These are phyloP conservation scores for Eupithecia exiguata DNA, from an alignment of 2,888 invertebrate genomes.

Conservation along the genomic window DNA sequence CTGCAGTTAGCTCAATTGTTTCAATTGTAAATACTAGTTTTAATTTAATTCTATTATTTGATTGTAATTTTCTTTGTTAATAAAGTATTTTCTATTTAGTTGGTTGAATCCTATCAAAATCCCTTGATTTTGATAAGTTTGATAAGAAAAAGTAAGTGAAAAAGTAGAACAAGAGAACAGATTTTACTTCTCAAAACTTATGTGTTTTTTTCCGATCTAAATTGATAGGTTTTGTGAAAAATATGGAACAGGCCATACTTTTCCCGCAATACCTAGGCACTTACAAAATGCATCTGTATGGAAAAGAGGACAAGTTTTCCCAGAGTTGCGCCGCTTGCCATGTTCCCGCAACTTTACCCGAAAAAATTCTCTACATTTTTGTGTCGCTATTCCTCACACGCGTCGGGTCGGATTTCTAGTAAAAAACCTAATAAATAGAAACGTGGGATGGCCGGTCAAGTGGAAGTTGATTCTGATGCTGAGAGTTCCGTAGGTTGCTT, in stretches of 20 bases:
- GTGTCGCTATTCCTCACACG: slow-evolving; percentile 10
- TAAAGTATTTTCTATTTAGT: too few species aligned
- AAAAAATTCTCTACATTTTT: slow-evolving; percentile 13
- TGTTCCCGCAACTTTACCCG: slow-evolving; percentile 8
- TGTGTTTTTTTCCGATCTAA: not conserved
- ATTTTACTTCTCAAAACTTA: too few species aligned
- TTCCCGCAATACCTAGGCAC: not conserved
- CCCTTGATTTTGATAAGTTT: too few species aligned
- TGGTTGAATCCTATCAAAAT: too few species aligned
- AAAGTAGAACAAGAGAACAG: too few species aligned
- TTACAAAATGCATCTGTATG: not conserved
- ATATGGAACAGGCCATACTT: not conserved
- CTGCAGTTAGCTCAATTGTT: too few species aligned
- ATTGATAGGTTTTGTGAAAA: not conserved
- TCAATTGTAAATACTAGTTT: too few species aligned
- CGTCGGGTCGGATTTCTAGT: slow-evolving; percentile 3
- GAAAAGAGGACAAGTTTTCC: slow-evolving; percentile 8
- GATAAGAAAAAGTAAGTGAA: too few species aligned
- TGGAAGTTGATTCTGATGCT: not conserved
- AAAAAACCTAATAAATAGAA: slow-evolving; percentile 28
- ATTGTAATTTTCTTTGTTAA: too few species aligned
- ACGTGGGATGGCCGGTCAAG: not conserved
- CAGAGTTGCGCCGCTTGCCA: slow-evolving; percentile 8
- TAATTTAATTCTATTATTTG: too few species aligned
- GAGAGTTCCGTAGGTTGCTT: not conserved